Base-by-base conservation (phyloP, 2,113 vertebrate genomes). In the Rhegmatorhina hoffmannsi region DNA sequence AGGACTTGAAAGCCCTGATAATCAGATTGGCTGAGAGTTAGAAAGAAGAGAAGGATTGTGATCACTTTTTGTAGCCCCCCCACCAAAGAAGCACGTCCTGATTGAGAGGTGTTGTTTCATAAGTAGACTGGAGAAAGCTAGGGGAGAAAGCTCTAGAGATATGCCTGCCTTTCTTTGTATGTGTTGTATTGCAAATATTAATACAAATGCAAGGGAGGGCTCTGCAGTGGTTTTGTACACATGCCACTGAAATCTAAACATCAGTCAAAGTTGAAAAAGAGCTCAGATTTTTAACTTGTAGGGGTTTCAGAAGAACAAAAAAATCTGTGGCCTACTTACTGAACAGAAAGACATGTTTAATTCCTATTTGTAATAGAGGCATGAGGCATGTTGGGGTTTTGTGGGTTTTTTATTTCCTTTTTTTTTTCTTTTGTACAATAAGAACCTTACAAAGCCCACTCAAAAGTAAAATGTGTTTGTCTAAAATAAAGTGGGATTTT, bases 11-110 rank as follows among this genome's bases (percentile, higher is more conserved):
- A 94, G 88, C 25, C 15, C 50, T 46, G 63, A 83, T 83, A 94
- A 92, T 88, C 75, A 92, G 72, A 87, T 94, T 80, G 88, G 75
- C 94, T 38, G 46, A 55, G 36, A 36, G 53, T 60, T 80, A 60
- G 44, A 68, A 92, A 68, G 58, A 75, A 93, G 58, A 82, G 60
- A 55, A 89, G n/a, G 63, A 24, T 46, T 91, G 40, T 6, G 18
- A 15, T 52, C 83, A 17, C 17, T 66, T 83, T 94, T 46, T 50
- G 68, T 50, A 66, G 23, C 46, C 73, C 20, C 20, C 6, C 21
- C 43, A 38, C 43, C 17, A 9, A 77, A 67, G 75, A 69, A 93
- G 26, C 69, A 38, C 29, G 59, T 92, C 13, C 25, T 74, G 70
- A 20, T 36, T 2, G 33, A 75, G 55, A 70, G 38, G 17, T 67